These are phyloP conservation scores for Myiozetetes cayanensis DNA, from an alignment of 2,113 vertebrate species.

Conservation along the genomic window DNA sequence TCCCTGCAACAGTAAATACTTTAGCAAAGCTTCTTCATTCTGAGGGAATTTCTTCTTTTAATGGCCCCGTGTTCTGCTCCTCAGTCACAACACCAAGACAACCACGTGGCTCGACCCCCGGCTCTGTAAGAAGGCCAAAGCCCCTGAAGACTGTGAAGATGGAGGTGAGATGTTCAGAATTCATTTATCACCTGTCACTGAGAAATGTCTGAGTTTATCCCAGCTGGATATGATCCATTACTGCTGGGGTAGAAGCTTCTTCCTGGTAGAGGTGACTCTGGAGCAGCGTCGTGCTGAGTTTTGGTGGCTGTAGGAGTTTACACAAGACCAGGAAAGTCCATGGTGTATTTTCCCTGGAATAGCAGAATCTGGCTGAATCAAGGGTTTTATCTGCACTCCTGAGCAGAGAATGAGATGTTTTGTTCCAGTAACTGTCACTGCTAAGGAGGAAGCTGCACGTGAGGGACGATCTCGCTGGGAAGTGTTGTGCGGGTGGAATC, in stretches of 20 bases:
- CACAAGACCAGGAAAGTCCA: fast-evolving
- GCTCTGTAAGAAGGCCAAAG: constrained; percentile 96
- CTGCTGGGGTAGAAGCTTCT: not conserved
- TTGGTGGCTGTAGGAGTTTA: not conserved
- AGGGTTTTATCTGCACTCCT: not conserved
- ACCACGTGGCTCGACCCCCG: constrained; percentile 98
- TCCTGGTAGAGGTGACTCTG: not conserved
- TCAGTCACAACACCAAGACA: constrained; percentile 96
- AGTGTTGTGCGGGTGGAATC: not conserved
- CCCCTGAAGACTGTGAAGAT: constrained; percentile 95
- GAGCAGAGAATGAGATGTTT: not conserved
- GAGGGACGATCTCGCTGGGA: not conserved
- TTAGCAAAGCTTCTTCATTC: not conserved
- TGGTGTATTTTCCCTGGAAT: not conserved
- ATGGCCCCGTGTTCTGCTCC: constrained; percentile 30
- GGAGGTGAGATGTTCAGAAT: constrained; percentile 81
- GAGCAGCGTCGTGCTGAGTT: not conserved
- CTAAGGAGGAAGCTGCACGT: not conserved
- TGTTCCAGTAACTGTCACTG: not conserved
- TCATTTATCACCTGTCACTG: not conserved
- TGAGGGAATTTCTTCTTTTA: not conserved
- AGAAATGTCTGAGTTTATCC: not conserved
- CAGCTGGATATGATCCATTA: not conserved
- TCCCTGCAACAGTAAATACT: not conserved
- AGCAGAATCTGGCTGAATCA: not conserved